Evolutionary conservation across 2,797 vertebrate species (phyloP).

Genomic region (Hypotaenidia philippensis): DNA sequence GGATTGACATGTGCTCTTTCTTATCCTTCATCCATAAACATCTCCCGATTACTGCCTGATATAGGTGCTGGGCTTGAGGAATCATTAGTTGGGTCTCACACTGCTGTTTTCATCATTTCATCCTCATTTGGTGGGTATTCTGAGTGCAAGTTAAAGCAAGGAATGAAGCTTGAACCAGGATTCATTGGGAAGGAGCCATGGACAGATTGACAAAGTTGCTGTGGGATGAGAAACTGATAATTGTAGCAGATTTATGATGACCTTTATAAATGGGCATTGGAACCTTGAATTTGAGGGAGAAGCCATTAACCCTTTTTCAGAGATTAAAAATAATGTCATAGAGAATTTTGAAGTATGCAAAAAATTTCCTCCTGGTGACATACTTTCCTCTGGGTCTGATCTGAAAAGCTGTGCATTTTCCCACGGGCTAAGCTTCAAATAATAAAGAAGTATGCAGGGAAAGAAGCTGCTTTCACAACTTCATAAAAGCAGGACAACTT

Average conservation of each 20-base stretch:
- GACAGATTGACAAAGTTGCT: conserved; percentile 9
- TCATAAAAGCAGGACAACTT: conserved; percentile 50
- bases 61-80: not conserved
- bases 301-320: conserved; percentile 14
- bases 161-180: not conserved
- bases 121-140: not conserved
- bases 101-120: not conserved
- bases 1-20: not conserved
- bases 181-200: not conserved
- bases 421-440: conserved; percentile 29
- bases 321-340: conserved; percentile 15
- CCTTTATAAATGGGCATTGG: not conserved
- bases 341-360: not conserved
- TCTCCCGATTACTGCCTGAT: not conserved
- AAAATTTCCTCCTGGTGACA: not conserved
- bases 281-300: not conserved
- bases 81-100: not conserved
- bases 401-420: not conserved
- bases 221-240: not conserved
- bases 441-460: not conserved
- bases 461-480: conserved; percentile 29
- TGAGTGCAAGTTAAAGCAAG: not conserved
- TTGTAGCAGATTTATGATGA: not conserved
- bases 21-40: not conserved
- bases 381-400: conserved; percentile 35